Conservation (phyloP, 2,797 vertebrate species). For the Salmo trutta region DNA sequence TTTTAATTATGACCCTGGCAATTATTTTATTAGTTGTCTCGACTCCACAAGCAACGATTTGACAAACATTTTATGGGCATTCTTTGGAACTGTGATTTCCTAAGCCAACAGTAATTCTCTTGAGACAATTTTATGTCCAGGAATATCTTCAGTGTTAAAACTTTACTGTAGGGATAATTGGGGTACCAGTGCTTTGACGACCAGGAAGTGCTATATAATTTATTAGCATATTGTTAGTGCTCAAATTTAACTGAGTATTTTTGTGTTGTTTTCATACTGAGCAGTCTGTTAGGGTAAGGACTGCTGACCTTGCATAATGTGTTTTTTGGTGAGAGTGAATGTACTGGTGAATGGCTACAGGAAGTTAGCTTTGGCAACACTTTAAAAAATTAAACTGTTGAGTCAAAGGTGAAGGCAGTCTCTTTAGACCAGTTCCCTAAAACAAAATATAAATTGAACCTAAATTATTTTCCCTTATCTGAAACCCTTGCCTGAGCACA, state of each 20-base stretch:
- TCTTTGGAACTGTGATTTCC: constrained; percentile 22
- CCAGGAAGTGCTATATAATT: constrained; percentile 1
- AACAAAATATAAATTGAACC: not conserved
- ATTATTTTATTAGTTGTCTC: constrained; percentile 23
- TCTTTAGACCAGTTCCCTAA: not conserved
- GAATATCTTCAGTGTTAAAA: constrained; percentile 14
- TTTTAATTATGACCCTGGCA: constrained; percentile 54
- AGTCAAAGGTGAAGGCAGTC: not conserved
- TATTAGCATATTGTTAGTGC: constrained; percentile 2
- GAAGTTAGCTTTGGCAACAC: not conserved
- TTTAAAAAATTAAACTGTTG: not conserved
- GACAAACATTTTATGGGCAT: constrained; percentile 40
- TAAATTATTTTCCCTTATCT: not conserved
- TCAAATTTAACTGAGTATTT: not conserved
- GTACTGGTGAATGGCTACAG: not conserved
- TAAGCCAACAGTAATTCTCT: constrained; percentile 5
- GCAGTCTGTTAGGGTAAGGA: not conserved
- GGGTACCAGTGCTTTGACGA: not conserved
- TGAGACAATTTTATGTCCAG: not conserved
- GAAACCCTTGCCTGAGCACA: not conserved
- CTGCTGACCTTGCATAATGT: not conserved
- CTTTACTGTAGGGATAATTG: constrained; percentile 13
- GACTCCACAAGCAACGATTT: constrained; percentile 45
- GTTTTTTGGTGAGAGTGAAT: not conserved
- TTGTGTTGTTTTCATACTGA: not conserved